A percentile compares a stretch with the other conserved stretches of the same genome.
Conservation (phyloP, 2,888 invertebrate species). For the Cheilosia urbana region DNA sequence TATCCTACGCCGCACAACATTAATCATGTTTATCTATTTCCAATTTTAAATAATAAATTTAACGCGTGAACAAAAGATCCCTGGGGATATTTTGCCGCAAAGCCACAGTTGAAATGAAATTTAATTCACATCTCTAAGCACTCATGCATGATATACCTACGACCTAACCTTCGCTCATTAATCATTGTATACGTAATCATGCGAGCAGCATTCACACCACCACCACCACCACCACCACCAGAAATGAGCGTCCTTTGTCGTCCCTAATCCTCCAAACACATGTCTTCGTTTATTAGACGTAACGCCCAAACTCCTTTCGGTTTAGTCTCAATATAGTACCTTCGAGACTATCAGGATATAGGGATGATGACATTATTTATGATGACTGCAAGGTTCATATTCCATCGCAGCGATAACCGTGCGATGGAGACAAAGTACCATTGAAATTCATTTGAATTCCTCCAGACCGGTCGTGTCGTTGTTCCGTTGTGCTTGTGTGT, state of each 20-base stretch:
- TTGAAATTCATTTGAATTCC: constrained; percentile 50
- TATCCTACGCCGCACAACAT: constrained; percentile 4
- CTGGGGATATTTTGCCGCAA: constrained; percentile 1
- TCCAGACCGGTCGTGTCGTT: not conserved
- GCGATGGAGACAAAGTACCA: constrained; percentile 4
- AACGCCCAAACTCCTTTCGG: constrained; percentile 1
- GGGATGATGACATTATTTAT: constrained; percentile 53
- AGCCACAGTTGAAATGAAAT: constrained; percentile 21
- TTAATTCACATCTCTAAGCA: constrained; percentile 14
- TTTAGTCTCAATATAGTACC: not conserved
- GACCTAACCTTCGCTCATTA: constrained; percentile 27
- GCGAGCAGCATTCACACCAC: constrained; percentile 17
- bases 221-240: constrained; percentile 13
- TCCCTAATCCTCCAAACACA: constrained; percentile 35
- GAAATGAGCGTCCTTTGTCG: constrained; percentile 30
- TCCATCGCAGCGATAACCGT: constrained; percentile 10
- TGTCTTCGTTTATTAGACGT: constrained; percentile 45
- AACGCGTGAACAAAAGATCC: constrained; percentile 2
- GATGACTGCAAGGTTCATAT: constrained; percentile 42
- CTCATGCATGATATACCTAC: not conserved
- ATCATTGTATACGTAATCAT: constrained; percentile 39
- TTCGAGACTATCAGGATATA: constrained; percentile 10
- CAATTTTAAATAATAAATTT: constrained; percentile 59
- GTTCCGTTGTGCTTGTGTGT: not conserved
- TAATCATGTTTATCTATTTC: constrained; percentile 51